Evolutionary conservation across 1,140 invertebrate species (phyloP).

Genomic region (Patella vulgata): DNA sequence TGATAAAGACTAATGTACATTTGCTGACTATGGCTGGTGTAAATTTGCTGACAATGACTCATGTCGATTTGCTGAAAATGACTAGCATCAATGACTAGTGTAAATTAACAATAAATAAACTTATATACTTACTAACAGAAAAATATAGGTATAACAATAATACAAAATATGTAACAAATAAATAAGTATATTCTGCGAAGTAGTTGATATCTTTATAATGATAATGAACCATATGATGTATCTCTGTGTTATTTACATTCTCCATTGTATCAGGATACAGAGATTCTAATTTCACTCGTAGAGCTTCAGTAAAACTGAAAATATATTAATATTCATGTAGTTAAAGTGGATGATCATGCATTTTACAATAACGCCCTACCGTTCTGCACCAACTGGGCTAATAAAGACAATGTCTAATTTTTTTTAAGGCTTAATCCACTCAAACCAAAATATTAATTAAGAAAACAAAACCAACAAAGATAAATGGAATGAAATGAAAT

Average conservation of each 20-base stretch:
- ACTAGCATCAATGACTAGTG: too few relatives aligned
- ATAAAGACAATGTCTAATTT: too few relatives aligned
- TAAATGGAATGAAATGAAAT: too few relatives aligned
- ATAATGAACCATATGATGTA: conserved; percentile 56
- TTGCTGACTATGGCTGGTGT: too few relatives aligned
- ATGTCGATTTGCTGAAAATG: too few relatives aligned
- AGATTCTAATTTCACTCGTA: conserved; percentile 76
- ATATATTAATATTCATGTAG: conserved; percentile 15
- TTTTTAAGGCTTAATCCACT: too few relatives aligned
- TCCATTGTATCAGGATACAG: conserved; percentile 74
- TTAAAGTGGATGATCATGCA: too few relatives aligned
- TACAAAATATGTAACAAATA: conserved; percentile 84
- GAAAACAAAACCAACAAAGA: background rate
- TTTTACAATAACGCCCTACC: background rate
- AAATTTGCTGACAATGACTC: too few relatives aligned
- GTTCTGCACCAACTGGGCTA: too few relatives aligned
- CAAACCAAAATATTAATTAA: too few relatives aligned
- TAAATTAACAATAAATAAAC: too few relatives aligned
- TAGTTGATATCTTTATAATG: conserved; percentile 79
- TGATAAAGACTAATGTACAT: too few relatives aligned
- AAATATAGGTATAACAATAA: conserved; percentile 94
- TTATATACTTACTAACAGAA: conserved; percentile 90
- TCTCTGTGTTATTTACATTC: conserved; percentile 68
- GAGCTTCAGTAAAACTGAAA: conserved; percentile 79
- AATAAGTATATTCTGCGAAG: conserved; percentile 85